A percentile compares a stretch with the other conserved stretches of the same genome.
phyloP scores from a whole-genome alignment of 2,888 invertebrate species.

The Apamea crenata region DNA sequence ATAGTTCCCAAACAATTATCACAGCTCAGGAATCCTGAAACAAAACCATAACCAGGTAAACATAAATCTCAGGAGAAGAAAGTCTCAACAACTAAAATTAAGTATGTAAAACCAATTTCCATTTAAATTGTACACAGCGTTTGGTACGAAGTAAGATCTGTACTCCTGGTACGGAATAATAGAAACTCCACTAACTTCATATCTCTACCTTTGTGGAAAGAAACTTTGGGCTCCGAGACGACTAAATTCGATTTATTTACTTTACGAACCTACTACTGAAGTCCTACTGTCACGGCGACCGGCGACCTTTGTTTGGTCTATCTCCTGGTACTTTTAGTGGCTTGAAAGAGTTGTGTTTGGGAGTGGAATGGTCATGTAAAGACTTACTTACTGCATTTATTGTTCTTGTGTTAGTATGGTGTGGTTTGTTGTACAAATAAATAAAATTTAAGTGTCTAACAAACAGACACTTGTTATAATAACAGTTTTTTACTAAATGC shows the following conservation, averaged over 20 bases:
- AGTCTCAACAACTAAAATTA: slow-evolving; percentile 55
- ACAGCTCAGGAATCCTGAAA: slow-evolving; percentile 31
- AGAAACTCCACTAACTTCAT: slow-evolving; percentile 64
- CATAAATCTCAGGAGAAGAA: slow-evolving; percentile 35
- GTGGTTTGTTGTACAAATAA: neutral
- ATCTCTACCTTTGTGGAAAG: slow-evolving; percentile 67
- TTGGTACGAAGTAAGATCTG: slow-evolving; percentile 48
- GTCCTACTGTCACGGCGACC: slow-evolving; percentile 25
- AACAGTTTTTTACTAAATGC: too few species aligned
- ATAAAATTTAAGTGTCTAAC: neutral
- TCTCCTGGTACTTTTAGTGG: slow-evolving; percentile 17
- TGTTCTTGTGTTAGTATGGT: neutral
- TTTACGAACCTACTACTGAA: slow-evolving; percentile 35
- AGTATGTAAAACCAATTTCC: slow-evolving; percentile 62
- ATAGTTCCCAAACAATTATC: slow-evolving; percentile 38
- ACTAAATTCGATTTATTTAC: slow-evolving; percentile 77
- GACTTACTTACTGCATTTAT: neutral
- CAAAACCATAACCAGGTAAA: slow-evolving; percentile 43
- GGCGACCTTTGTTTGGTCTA: slow-evolving; percentile 37
- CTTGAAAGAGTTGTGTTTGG: slow-evolving; percentile 20
- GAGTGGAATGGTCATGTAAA: neutral
- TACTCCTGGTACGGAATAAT: slow-evolving; percentile 60
- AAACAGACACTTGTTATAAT: too few species aligned
- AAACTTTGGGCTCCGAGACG: slow-evolving; percentile 66
- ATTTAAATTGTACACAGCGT: slow-evolving; percentile 64